phyloP scores from a whole-genome alignment of 2,888 invertebrate species.

The Acrocera orbiculus region DNA sequence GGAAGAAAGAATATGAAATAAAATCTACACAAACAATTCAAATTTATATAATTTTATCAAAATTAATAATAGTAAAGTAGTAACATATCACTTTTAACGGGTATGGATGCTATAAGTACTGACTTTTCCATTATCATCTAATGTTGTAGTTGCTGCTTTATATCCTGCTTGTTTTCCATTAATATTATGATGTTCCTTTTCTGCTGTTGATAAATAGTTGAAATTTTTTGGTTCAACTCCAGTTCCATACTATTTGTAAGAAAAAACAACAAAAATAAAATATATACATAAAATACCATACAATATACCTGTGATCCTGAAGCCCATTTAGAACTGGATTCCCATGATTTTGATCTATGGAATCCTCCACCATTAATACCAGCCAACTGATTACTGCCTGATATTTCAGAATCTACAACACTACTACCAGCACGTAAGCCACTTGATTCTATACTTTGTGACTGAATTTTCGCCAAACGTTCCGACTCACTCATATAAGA shows the following conservation, averaged over 20 bases:
- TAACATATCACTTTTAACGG: constrained; percentile 10
- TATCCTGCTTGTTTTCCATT: constrained; percentile 37
- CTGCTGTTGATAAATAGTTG: constrained; percentile 28
- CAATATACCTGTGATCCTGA: constrained; percentile 26
- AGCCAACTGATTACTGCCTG: not conserved
- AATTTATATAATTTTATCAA: too few species aligned
- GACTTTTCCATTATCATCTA: constrained; percentile 45
- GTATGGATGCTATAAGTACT: constrained; percentile 36
- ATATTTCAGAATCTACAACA: constrained; percentile 12
- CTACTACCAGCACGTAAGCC: constrained; percentile 17
- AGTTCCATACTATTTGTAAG: constrained; percentile 20
- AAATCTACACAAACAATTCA: too few species aligned
- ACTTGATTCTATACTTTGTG: constrained; percentile 16
- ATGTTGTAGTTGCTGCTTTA: constrained; percentile 37
- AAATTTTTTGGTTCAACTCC: constrained; percentile 26
- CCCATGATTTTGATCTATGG: constrained; percentile 27
- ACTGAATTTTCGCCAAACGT: constrained; percentile 24
- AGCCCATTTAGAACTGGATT: constrained; percentile 31
- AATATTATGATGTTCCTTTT: constrained; percentile 30
- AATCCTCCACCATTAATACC: constrained; percentile 13
- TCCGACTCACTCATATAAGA: constrained; percentile 25
- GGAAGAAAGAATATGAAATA: too few species aligned
- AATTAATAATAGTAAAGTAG: not conserved
- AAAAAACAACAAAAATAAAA: constrained; percentile 1
- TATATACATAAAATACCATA: too few species aligned